Evolutionary conservation across 2,888 invertebrate genomes (phyloP), one percentile per base, ranked within the genome.

Genomic region (Acleris sparsana): DNA sequence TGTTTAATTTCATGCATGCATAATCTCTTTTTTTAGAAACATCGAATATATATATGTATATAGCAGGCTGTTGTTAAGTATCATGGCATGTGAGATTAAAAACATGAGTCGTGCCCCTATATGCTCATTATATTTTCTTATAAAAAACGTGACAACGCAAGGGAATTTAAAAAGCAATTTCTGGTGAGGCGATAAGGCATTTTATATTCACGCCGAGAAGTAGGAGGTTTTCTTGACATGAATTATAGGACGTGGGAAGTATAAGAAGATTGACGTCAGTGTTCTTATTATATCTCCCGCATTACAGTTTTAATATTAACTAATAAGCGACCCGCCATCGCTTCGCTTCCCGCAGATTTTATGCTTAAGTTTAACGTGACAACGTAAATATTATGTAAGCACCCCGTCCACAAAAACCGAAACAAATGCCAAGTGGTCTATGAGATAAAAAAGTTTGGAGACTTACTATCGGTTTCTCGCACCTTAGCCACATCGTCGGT

Each of bases 141-240:
- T 53, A 73, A 77, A 73, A 70, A 73, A 71, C 68, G 68, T 68
- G 71, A 70, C 72, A 70, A 61, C 66, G 69, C 52, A 44, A 62
- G 69, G 59, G 70, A 72, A 63, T 75, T 80, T 72, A 74, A 75
- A 33, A 80, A 77, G 80, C 79, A 80, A 83, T 84, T 80, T 83
- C 73, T 79, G 73, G 65, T 59, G 63, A 58, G 69, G 67, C 72
- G 75, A 76, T 71, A 75, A 72, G 70, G 68, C 71, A 72, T 77
- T 82, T 80, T 80, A 80, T 80, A 82, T 81, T 80, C 78, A 82
- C 76, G 72, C 71, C 72, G 69, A 69, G 72, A 71, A 69, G 63
- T 65, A 70, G 67, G 29, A 33, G 17, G 43, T 51, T 29, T 46
- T 20, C 18, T 16, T 46, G 46, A 46, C 17, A 17, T 17, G 39